These are phyloP conservation scores for Heliothis virescens DNA, from an alignment of 1,140 invertebrate genomes.

Conservation along the genomic window DNA sequence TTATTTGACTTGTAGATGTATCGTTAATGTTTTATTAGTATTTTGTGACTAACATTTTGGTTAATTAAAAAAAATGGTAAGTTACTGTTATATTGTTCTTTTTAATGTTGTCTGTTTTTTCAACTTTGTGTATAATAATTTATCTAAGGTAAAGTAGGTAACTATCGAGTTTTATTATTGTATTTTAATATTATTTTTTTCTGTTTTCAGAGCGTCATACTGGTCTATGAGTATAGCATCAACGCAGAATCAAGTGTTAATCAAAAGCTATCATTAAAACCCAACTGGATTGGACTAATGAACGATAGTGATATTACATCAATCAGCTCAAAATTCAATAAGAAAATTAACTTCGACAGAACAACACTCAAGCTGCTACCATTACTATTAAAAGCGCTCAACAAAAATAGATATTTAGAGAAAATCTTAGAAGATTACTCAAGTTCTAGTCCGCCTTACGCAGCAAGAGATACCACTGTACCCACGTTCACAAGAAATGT, in stretches of 20 bases:
- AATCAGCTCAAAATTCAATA: constrained; percentile 64
- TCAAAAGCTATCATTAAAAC: constrained; percentile 39
- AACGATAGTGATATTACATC: constrained; percentile 61
- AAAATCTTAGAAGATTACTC: constrained; percentile 64
- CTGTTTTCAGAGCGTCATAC: constrained; percentile 71
- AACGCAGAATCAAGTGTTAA: constrained; percentile 55
- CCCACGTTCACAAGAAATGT: constrained; percentile 59
- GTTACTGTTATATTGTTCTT: too few relatives aligned
- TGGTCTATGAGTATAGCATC: constrained; percentile 72
- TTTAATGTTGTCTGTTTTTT: too few relatives aligned
- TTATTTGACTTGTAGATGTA: too few relatives aligned
- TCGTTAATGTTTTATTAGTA: too few relatives aligned
- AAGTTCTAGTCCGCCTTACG: constrained; percentile 56
- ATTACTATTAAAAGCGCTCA: constrained; percentile 71
- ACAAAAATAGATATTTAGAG: constrained; percentile 65
- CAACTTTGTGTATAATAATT: too few relatives aligned
- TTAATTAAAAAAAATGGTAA: too few relatives aligned
- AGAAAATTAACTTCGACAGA: constrained; percentile 67
- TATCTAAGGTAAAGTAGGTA: too few relatives aligned
- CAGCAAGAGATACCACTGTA: constrained; percentile 58
- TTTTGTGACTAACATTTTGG: too few relatives aligned
- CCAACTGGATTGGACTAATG: constrained; percentile 69
- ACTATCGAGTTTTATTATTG: too few relatives aligned
- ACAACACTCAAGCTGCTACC: constrained; percentile 70
- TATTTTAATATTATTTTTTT: background rate